Percentiles rank a stretch among this genome's conserved stretches.
Evolutionary conservation across 2,888 invertebrate species (phyloP).

Genomic region (Drosophila pegasa): DNA sequence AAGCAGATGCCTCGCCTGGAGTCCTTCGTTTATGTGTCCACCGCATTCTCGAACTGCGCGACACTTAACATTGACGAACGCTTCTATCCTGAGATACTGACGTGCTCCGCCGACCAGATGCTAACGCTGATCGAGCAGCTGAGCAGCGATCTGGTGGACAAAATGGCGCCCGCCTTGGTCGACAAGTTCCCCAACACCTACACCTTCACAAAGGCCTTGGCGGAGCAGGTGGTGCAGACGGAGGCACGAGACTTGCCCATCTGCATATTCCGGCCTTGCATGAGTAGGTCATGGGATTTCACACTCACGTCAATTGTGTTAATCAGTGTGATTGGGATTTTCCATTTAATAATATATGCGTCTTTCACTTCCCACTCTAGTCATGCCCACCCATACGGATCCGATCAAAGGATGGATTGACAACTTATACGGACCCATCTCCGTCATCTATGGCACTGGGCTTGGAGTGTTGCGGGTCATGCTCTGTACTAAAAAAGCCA

Average conservation of each 20-base stretch:
- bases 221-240: constrained; percentile 87
- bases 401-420: constrained; percentile 89
- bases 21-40: constrained; percentile 88
- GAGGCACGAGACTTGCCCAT: constrained; percentile 87
- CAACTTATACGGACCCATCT: constrained; percentile 88
- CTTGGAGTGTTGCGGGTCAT: constrained; percentile 86
- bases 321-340: neutral
- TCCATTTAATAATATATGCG: neutral
- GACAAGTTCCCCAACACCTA: constrained; percentile 89
- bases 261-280: constrained; percentile 89
- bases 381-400: constrained; percentile 85
- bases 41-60: constrained; percentile 89
- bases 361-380: constrained; percentile 25
- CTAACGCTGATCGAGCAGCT: constrained; percentile 77
- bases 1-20: constrained; percentile 86
- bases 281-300: constrained; percentile 85
- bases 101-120: constrained; percentile 81
- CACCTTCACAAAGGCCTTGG: constrained; percentile 90
- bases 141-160: constrained; percentile 81
- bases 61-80: constrained; percentile 82
- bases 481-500: constrained; percentile 70
- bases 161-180: constrained; percentile 72
- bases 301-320: neutral
- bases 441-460: constrained; percentile 85
- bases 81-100: constrained; percentile 81